A percentile compares a stretch with the other conserved stretches of the same genome.
Evolutionary conservation across 2,888 invertebrate genomes (phyloP).

Genomic region (Eilema caniola): DNA sequence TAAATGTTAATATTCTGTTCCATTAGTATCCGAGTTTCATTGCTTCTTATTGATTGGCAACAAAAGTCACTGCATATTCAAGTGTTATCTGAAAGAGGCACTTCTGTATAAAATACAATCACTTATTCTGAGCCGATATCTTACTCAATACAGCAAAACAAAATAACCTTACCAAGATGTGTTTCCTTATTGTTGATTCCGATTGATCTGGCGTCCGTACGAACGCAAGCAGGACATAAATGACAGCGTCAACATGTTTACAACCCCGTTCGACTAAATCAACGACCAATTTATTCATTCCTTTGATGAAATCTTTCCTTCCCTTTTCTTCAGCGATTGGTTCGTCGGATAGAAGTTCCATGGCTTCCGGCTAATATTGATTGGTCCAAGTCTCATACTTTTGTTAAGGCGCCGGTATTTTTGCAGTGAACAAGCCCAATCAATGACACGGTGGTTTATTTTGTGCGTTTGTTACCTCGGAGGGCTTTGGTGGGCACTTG

Average conservation of each 20-base stretch:
- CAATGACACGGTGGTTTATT: constrained; percentile 40
- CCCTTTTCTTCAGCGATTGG: constrained; percentile 33
- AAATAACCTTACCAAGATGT: constrained; percentile 46
- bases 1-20: background rate
- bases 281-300: constrained; percentile 52
- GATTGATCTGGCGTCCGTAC: constrained; percentile 32
- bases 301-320: constrained; percentile 39
- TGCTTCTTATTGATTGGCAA: background rate
- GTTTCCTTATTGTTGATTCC: constrained; percentile 29
- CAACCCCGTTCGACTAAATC: constrained; percentile 53
- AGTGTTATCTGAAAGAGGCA: background rate
- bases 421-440: constrained; percentile 47
- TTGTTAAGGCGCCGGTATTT: constrained; percentile 37
- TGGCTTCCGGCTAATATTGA: constrained; percentile 36
- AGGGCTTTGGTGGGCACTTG: constrained; percentile 16
- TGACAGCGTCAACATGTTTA: constrained; percentile 60
- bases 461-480: constrained; percentile 32
- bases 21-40: background rate
- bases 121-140: constrained; percentile 1
- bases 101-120: background rate
- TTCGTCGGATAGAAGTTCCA: constrained; percentile 38
- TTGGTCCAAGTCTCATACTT: constrained; percentile 41
- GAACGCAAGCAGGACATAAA: constrained; percentile 18
- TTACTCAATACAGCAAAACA: constrained; percentile 25
- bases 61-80: constrained; percentile 1